These are phyloP conservation scores for Morpho achilles DNA, from an alignment of 2,888 invertebrate species.

Conservation along the genomic window DNA sequence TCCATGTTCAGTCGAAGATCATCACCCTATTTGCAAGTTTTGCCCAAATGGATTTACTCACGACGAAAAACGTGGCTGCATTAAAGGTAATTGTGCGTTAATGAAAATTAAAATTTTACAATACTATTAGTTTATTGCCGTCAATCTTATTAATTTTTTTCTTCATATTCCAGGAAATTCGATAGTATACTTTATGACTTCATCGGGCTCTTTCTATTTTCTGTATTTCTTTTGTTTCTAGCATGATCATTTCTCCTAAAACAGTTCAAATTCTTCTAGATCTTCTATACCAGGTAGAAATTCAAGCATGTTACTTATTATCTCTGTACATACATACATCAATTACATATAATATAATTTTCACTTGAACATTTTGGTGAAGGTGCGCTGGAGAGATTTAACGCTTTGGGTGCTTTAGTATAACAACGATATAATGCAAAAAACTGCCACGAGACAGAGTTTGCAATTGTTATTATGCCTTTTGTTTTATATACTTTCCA, in stretches of 20 bases:
- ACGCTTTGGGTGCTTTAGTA: constrained; percentile 59
- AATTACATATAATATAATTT: constrained; percentile 45
- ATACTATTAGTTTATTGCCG: constrained; percentile 56
- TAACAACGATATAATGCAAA: constrained; percentile 51
- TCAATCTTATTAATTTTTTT: constrained; percentile 74
- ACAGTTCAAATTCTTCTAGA: constrained; percentile 69
- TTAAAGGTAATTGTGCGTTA: constrained; percentile 89
- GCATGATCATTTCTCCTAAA: constrained; percentile 71
- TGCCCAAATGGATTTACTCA: constrained; percentile 96
- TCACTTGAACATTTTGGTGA: constrained; percentile 56
- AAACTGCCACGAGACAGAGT: constrained; percentile 76
- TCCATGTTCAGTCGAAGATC: constrained; percentile 96
- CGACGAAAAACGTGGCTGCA: constrained; percentile 95
- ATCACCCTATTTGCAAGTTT: constrained; percentile 97
- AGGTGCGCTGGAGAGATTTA: constrained; percentile 50
- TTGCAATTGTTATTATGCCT: constrained; percentile 57
- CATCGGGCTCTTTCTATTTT: constrained; percentile 66
- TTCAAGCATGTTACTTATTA: constrained; percentile 58
- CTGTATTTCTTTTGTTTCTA: constrained; percentile 59
- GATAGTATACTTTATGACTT: constrained; percentile 73
- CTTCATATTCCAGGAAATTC: constrained; percentile 77
- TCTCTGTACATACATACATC: constrained; percentile 54
- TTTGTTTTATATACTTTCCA: constrained; percentile 35
- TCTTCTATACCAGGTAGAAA: constrained; percentile 74
- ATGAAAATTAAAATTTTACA: constrained; percentile 48